Conservation (phyloP, 2,888 invertebrate species). For the Chouioia cunea region DNA sequence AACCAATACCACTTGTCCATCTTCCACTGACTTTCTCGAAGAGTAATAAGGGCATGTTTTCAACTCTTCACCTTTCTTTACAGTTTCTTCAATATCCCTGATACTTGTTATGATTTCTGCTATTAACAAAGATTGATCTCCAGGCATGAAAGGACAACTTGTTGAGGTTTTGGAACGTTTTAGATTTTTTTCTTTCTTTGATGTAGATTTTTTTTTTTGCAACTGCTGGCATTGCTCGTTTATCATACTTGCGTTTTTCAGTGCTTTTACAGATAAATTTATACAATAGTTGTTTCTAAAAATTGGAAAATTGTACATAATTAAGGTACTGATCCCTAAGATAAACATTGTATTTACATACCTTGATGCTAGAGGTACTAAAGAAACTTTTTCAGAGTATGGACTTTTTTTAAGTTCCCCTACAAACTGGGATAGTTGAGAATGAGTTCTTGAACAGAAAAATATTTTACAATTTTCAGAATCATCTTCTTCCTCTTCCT, state of each 20-base stretch:
- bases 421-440: conserved; percentile 95
- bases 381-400: conserved; percentile 78
- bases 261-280: conserved; percentile 80
- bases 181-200: conserved; percentile 73
- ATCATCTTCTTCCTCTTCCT: conserved; percentile 64
- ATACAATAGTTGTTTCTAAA: conserved; percentile 86
- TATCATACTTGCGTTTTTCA: conserved; percentile 83
- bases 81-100: conserved; percentile 90
- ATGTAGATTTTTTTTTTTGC: conserved; percentile 75
- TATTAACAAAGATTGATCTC: conserved; percentile 72
- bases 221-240: conserved; percentile 92
- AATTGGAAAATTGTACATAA: conserved; percentile 23
- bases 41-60: conserved; percentile 96
- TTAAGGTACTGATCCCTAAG: neutral
- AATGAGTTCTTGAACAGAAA: conserved; percentile 97
- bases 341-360: conserved; percentile 45
- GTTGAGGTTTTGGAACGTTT: conserved; percentile 75
- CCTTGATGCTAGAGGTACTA: conserved; percentile 90
- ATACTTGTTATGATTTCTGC: conserved; percentile 78
- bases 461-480: conserved; percentile 77
- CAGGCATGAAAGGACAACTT: conserved; percentile 75
- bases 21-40: conserved; percentile 82
- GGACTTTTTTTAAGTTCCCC: conserved; percentile 89
- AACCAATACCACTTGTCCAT: conserved; percentile 85
- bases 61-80: conserved; percentile 75